Evolutionary conservation across 2,888 invertebrate genomes (phyloP).

Genomic region (Ornithoptera priamus): DNA sequence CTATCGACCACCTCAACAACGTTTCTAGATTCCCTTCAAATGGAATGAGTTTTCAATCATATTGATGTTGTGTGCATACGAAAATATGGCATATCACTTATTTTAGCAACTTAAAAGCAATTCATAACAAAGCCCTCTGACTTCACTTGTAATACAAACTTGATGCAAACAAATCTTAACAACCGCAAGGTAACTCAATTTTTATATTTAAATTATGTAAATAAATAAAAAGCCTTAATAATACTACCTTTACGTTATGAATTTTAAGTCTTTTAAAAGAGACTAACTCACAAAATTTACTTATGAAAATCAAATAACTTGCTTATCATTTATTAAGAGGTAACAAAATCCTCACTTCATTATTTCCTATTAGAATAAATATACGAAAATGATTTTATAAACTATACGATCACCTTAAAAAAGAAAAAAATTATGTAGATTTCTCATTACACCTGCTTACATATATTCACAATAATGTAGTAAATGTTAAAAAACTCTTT

Average conservation of each 20-base stretch:
- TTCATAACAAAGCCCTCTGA: constrained; percentile 7
- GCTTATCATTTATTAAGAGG: constrained; percentile 43
- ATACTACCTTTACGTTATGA: neutral
- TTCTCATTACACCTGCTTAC: constrained; percentile 73
- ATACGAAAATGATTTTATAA: constrained; percentile 68
- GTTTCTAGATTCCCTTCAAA: constrained; percentile 60
- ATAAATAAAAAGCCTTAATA: constrained; percentile 22
- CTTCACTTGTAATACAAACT: constrained; percentile 8
- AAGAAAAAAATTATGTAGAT: constrained; percentile 66
- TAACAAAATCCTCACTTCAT: constrained; percentile 43
- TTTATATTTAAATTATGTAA: constrained; percentile 12
- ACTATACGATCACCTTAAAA: constrained; percentile 70
- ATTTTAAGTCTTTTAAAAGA: neutral
- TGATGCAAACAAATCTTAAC: constrained; percentile 19
- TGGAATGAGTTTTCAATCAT: constrained; percentile 71
- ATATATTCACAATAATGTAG: constrained; percentile 56
- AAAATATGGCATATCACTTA: constrained; percentile 63
- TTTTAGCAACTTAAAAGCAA: constrained; percentile 37
- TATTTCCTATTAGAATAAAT: constrained; percentile 49
- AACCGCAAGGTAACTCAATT: constrained; percentile 27
- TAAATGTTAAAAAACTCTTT: constrained; percentile 73
- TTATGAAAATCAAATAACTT: constrained; percentile 17
- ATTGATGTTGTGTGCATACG: constrained; percentile 52
- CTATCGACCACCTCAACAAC: constrained; percentile 72
- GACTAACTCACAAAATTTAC: constrained; percentile 20